Evolutionary conservation across 92 coral and sea anemone genomes (phyloP).

Genomic region (Ricordea florida): DNA sequence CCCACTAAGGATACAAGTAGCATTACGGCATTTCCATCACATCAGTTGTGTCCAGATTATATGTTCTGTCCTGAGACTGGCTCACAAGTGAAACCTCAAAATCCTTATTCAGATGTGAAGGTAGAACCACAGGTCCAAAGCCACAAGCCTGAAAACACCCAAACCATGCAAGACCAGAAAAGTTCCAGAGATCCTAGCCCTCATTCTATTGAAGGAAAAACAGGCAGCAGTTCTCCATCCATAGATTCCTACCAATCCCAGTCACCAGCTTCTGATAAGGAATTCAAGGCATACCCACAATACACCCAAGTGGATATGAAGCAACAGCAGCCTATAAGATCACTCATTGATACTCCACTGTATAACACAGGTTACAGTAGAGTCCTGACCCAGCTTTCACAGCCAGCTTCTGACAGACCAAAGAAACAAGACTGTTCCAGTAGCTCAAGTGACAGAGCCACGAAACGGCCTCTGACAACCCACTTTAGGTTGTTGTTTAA

Average conservation of each 20-base stretch:
- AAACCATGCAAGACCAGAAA: no score
- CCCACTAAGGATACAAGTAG: conserved; percentile 30
- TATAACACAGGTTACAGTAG: conserved; percentile 62
- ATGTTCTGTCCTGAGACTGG: not conserved
- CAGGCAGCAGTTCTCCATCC: no score
- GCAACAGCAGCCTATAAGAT: conserved; percentile 39
- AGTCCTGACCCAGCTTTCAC: conserved; percentile 35
- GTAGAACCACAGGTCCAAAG: no score
- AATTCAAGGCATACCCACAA: no score
- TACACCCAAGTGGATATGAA: no score
- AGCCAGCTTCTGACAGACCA: not conserved
- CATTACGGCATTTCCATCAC: not conserved
- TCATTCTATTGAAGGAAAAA: no score
- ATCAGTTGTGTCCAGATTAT: not conserved
- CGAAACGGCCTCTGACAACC: conserved; percentile 62
- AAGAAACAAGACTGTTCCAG: not conserved
- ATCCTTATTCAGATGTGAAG: no score
- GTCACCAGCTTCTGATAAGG: no score
- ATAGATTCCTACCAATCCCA: no score
- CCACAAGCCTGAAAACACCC: no score
- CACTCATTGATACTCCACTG: conserved; percentile 64
- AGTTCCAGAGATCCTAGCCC: no score
- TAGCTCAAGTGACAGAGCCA: not conserved
- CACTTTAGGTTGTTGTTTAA: conserved; percentile 81
- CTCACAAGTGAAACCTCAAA: conserved; percentile 32